A percentile compares a stretch with the other conserved stretches of the same genome.
Conservation (phyloP, 1,140 invertebrate genomes). For the Drosophila kurseongensis region DNA sequence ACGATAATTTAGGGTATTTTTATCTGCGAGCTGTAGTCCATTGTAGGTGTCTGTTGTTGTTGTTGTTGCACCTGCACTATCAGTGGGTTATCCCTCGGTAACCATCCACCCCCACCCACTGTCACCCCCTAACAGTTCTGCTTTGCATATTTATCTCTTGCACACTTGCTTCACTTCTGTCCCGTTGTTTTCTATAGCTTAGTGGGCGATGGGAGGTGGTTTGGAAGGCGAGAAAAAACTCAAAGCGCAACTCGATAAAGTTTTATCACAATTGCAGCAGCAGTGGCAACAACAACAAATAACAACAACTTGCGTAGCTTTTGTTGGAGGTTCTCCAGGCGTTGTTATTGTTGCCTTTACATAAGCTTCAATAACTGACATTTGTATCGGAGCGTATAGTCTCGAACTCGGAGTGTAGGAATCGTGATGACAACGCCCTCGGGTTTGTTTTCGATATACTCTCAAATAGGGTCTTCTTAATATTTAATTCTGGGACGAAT, state of each 20-base stretch:
- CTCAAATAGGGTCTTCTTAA: neutral
- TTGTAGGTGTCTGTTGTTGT: conserved; percentile 45
- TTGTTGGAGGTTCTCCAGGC: conserved; percentile 40
- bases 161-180: conserved; percentile 60
- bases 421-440: conserved; percentile 49
- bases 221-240: conserved; percentile 41
- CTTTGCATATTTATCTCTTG: conserved; percentile 79
- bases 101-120: conserved; percentile 2
- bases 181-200: conserved; percentile 30
- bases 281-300: conserved; percentile 28
- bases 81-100: conserved; percentile 42
- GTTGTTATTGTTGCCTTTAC: conserved; percentile 31
- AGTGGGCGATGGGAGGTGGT: neutral
- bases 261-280: conserved; percentile 78
- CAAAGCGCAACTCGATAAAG: conserved; percentile 71
- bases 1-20: conserved; percentile 75
- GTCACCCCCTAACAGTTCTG: conserved; percentile 12
- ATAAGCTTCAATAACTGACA: conserved; percentile 53
- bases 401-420: conserved; percentile 14
- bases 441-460: conserved; percentile 13
- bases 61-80: conserved; percentile 71
- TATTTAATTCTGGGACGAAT: too few relatives aligned
- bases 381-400: conserved; percentile 24
- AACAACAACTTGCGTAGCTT: conserved; percentile 62
- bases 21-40: conserved; percentile 69